Percentiles rank a stretch among this genome's conserved stretches.
phyloP scores from a whole-genome alignment of 2,797 vertebrate genomes.

The Aeoliscus strigatus region DNA sequence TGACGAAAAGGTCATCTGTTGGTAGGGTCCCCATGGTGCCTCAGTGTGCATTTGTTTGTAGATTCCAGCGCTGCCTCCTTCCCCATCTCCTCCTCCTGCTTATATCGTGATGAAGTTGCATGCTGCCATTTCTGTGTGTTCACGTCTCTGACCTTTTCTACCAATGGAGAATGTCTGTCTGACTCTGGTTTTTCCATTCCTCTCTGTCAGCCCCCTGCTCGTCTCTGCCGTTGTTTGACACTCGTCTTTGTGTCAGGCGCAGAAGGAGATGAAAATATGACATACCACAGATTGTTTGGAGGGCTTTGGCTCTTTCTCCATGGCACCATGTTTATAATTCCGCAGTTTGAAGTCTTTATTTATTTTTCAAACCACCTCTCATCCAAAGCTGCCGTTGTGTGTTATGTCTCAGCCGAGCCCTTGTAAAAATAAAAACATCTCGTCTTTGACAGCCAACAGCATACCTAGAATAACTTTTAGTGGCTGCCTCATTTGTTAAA shows the following conservation, averaged over 20 bases:
- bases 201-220: constrained; percentile 57
- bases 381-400: constrained; percentile 51
- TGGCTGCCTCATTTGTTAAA: constrained; percentile 17
- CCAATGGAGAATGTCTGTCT: constrained; percentile 77
- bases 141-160: constrained; percentile 32
- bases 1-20: constrained; percentile 86
- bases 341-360: constrained; percentile 63
- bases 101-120: constrained; percentile 6
- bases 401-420: constrained; percentile 63
- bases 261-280: constrained; percentile 75
- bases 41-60: constrained; percentile 84
- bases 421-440: constrained; percentile 45
- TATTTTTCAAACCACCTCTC: constrained; percentile 68
- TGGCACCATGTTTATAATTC: constrained; percentile 70
- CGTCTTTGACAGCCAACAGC: constrained; percentile 43
- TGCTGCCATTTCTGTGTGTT: constrained; percentile 9
- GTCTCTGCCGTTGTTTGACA: constrained; percentile 79
- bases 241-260: constrained; percentile 81
- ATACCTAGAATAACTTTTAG: constrained; percentile 44
- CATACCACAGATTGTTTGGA: constrained; percentile 69
- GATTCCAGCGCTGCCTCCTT: constrained; percentile 84
- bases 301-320: constrained; percentile 47
- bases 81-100: constrained; percentile 20
- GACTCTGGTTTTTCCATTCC: constrained; percentile 61
- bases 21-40: constrained; percentile 85